Percentiles rank a stretch among this genome's conserved stretches.
phyloP scores from a whole-genome alignment of 2,888 invertebrate genomes.

The Polylopha cassiicola region DNA sequence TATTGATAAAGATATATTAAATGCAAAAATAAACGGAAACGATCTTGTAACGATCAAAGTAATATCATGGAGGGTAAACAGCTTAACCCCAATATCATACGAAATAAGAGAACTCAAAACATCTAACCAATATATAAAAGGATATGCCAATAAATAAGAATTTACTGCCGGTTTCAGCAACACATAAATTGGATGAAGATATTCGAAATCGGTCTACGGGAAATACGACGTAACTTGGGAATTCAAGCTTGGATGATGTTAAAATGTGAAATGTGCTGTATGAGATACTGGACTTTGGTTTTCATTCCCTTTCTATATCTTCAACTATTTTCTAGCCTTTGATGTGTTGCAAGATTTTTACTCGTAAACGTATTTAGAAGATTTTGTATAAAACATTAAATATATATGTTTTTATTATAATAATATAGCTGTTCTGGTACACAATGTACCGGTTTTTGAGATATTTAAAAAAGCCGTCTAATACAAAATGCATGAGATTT shows the following conservation, averaged over 20 bases:
- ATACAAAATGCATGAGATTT: too few relatives aligned
- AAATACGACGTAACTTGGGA: conserved; percentile 32
- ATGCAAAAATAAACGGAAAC: conserved; percentile 21
- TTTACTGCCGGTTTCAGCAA: conserved; percentile 39
- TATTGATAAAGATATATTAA: conserved; percentile 12
- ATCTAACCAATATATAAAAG: conserved; percentile 32
- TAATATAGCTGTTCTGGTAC: too few relatives aligned
- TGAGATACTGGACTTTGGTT: conserved; percentile 9
- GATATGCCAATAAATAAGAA: conserved; percentile 44
- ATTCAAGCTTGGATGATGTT: conserved; percentile 37
- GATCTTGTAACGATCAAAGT: conserved; percentile 13
- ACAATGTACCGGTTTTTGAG: too few relatives aligned
- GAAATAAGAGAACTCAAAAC: conserved; percentile 28
- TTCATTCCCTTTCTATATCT: too few relatives aligned
- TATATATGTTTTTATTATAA: too few relatives aligned
- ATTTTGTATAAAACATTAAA: too few relatives aligned
- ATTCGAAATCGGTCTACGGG: conserved; percentile 47
- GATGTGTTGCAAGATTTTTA: too few relatives aligned
- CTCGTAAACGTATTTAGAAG: too few relatives aligned
- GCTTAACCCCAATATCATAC: conserved; percentile 27
- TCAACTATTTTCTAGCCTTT: too few relatives aligned
- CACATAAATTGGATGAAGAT: conserved; percentile 57
- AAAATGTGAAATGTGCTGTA: conserved; percentile 28
- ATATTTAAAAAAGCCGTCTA: too few relatives aligned
- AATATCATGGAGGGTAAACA: conserved; percentile 17